Conservation (phyloP, 2,113 vertebrate genomes). For the Halcyon senegalensis region DNA sequence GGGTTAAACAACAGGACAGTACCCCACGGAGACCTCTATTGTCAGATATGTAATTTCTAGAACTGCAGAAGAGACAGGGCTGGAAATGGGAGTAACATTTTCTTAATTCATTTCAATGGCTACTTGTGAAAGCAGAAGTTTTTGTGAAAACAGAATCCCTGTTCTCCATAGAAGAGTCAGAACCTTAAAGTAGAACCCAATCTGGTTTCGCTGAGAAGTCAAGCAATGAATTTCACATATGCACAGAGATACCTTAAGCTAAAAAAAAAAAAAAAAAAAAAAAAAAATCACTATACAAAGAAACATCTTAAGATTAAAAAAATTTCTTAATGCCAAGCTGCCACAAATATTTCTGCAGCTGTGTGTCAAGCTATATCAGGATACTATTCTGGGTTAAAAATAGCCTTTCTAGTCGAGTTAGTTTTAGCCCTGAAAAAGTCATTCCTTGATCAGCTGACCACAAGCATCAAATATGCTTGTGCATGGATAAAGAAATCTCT, state of each 20-base stretch:
- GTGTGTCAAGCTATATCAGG: slow-evolving; percentile 11
- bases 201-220: background rate
- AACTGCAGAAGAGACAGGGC: background rate
- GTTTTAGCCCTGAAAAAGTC: background rate
- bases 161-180: background rate
- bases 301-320: background rate
- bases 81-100: background rate
- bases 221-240: background rate
- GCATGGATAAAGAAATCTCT: background rate
- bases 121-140: background rate
- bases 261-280: background rate
- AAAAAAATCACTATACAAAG: background rate
- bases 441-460: slow-evolving; percentile 3
- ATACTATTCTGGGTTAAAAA: slow-evolving; percentile 9
- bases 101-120: background rate
- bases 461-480: background rate
- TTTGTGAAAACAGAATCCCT: background rate
- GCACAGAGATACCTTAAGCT: background rate
- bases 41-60: background rate
- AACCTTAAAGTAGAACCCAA: background rate
- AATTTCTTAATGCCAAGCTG: background rate
- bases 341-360: slow-evolving; percentile 20
- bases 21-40: background rate
- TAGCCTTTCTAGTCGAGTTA: background rate
- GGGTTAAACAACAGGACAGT: background rate